Base-by-base conservation (phyloP, 2,888 invertebrate genomes). In the Drosophila trichaetosa region DNA sequence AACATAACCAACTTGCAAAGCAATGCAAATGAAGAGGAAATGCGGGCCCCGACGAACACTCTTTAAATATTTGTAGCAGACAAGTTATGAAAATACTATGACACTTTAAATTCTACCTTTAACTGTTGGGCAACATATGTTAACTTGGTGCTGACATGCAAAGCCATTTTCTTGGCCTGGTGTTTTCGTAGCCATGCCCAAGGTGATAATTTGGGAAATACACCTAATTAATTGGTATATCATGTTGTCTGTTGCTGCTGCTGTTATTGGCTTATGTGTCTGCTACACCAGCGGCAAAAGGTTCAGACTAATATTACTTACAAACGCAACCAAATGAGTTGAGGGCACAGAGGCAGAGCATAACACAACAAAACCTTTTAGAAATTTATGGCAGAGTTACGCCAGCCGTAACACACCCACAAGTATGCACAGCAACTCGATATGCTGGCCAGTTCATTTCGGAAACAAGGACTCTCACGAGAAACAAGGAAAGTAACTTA, bases 21-120 rank as follows among this genome's bases (percentile, higher is more conserved):
- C 74, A 80, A 85, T 85, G 85, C 89, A 90, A 91, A 89, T 90
- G 79, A 87, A 75, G 72, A 81, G 90, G 91, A 91, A 87, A 91
- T 85, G 89, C 77, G 80, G 82, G 31, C 46, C 58, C 57, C 69
- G 71, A 73, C 59, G 38, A 76, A 70, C 78, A 62, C 53, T 52
- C 69, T 54, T 53, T 48, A 65, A 75, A 77, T 73, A 69, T 75
- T 69, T 73, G 46, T 34, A 40, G 46, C 49, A 42, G 49, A 31
- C 40, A 57, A 74, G 66, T 74, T 84, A 84, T 82, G 90, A 76
- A 86, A 82, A 70, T 70, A 46, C 49, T 60, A 59, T 57, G 69
- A 64, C 70, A 82, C 69, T 85, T 89, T 73, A 75, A 87, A 75
- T 58, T 73, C 58, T 21, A 48, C 63, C 67, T 61, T 70, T 42